A percentile compares a stretch with the other conserved stretches of the same genome.
Conservation (phyloP, 2,113 vertebrate species). For the Microtus montanus region DNA sequence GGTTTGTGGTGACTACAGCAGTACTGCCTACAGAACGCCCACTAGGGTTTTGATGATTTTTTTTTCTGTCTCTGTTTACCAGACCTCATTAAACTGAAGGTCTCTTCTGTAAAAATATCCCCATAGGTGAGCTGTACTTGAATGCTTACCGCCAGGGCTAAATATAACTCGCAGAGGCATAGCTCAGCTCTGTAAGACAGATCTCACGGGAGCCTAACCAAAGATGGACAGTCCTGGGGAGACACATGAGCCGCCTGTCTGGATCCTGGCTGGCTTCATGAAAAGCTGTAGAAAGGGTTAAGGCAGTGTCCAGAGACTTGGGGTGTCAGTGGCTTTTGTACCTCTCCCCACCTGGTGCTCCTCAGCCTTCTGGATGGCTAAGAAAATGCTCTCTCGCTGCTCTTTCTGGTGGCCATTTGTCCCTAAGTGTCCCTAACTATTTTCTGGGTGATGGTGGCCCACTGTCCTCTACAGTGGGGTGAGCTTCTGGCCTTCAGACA, state of each 20-base stretch:
- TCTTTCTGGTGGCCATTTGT: background rate
- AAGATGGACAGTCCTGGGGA: background rate
- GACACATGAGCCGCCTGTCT: rapidly evolving
- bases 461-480: background rate
- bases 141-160: background rate
- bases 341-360: background rate
- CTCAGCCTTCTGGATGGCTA: background rate
- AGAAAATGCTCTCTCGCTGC: background rate
- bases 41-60: background rate
- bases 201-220: background rate
- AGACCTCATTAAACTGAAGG: background rate
- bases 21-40: background rate
- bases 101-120: background rate
- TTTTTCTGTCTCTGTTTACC: background rate
- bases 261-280: background rate
- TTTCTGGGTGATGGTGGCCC: background rate
- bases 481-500: background rate
- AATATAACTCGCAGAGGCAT: background rate
- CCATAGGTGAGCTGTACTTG: background rate
- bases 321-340: background rate
- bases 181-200: background rate
- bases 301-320: background rate
- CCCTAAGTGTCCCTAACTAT: background rate
- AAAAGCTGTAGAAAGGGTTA: background rate
- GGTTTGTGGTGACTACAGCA: background rate